phyloP scores from a whole-genome alignment of 2,113 vertebrate genomes.

The Corvus hawaiiensis region DNA sequence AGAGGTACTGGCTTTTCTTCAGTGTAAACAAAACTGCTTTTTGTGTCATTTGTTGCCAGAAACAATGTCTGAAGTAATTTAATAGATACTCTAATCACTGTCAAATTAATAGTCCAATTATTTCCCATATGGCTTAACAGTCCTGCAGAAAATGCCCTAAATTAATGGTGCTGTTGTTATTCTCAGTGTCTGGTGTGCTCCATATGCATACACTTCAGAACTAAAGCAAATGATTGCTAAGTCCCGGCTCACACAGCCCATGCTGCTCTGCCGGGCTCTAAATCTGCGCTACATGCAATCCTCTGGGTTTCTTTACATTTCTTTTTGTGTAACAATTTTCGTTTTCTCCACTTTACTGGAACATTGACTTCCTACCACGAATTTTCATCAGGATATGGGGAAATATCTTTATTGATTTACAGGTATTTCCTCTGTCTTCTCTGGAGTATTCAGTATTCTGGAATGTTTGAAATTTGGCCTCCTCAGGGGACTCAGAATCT shows the following conservation, averaged over 20 bases:
- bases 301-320: neutral
- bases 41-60: constrained; percentile 4
- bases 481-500: neutral
- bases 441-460: neutral
- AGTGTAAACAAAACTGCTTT: constrained; percentile 8
- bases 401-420: neutral
- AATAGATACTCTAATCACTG: neutral
- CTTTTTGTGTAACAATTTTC: neutral
- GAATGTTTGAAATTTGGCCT: neutral
- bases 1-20: constrained; percentile 3
- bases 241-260: neutral
- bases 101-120: neutral
- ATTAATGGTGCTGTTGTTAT: neutral
- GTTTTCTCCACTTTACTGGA: neutral
- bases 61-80: neutral
- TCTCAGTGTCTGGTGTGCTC: neutral
- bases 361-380: neutral
- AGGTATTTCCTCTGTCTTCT: neutral
- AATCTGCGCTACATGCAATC: neutral
- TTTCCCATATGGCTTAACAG: neutral
- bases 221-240: neutral
- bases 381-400: neutral
- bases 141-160: neutral
- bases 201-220: neutral
- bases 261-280: neutral